Base-by-base conservation (phyloP, 2,797 vertebrate species). In the Serranus cabrilla region DNA sequence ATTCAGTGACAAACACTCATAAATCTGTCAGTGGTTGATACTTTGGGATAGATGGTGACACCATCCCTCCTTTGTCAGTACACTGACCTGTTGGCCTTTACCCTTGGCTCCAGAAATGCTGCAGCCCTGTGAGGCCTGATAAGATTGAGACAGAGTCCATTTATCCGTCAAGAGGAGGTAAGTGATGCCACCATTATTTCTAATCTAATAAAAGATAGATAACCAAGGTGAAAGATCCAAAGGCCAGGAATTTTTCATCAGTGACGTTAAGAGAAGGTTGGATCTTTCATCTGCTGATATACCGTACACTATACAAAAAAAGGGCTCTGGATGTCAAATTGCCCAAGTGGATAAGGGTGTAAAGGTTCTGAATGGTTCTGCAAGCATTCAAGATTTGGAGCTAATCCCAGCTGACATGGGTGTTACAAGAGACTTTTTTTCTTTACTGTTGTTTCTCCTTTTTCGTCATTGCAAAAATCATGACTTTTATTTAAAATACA, bases 121-220 rank as follows among this genome's bases (percentile, higher is more conserved):
- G 59, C 71, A 67, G 60, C 82, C 74, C 62, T 55, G 58, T 67
- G 64, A 82, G 62, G 64, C 80, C 70, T 61, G 82, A 86, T 76
- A 67, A 83, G 72, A 84, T 65, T 81, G 64, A 84, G 62, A 80
- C 37, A 18, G 67, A 80, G 67, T 79, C 78, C 85, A 85, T 90
- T 85, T 76, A 90, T 83, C 78, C 16, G 10, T 84, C 73, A 80
- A 59, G 77, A 85, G 78, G 72, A 74, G 81, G 59, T 76, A 82
- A 89, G 81, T 71, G 74, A 84, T 57, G 71, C 77, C 9, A 52
- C 69, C 69, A 73, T 86, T 75, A 59, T 59, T 74, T 78, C 70
- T 76, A 79, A 78, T 85, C 76, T 71, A 87, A 90, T 82, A 80
- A 80, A 83, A 82, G 59, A 63, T 25, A 69, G 81, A 89, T 79